phyloP scores from a whole-genome alignment of 1,140 invertebrate species.

The Hesperophylax magnus region DNA sequence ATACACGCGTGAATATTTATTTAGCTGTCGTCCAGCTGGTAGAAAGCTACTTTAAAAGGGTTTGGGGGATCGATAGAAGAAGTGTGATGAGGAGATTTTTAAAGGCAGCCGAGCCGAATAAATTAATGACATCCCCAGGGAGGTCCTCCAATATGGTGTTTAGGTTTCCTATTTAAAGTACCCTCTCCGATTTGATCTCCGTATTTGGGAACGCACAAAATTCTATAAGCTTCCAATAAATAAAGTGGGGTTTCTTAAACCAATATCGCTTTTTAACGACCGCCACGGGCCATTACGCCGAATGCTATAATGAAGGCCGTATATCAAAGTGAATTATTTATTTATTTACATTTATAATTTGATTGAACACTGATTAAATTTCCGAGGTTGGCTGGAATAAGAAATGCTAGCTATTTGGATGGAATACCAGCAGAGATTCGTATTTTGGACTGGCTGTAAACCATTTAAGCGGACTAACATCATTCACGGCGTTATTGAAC shows the following conservation, averaged over 20 bases:
- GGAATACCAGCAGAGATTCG: not conserved
- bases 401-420: not conserved
- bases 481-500: not conserved
- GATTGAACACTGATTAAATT: conserved; percentile 9
- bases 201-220: conserved; percentile 26
- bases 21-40: not conserved
- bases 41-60: not conserved
- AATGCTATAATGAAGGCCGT: conserved; percentile 31
- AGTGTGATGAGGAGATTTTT: conserved; percentile 47
- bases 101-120: conserved; percentile 54
- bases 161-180: conserved; percentile 42
- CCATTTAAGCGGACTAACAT: not conserved
- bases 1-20: not conserved
- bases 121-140: conserved; percentile 57
- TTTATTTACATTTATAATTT: conserved; percentile 29
- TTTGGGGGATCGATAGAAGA: conserved; percentile 17
- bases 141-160: conserved; percentile 44
- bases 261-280: conserved; percentile 36
- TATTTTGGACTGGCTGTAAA: not conserved
- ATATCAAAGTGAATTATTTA: conserved; percentile 38
- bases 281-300: conserved; percentile 22
- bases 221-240: conserved; percentile 34
- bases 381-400: not conserved
- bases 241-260: conserved; percentile 31
- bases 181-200: conserved; percentile 29